Conservation (phyloP, 2,797 vertebrate species). For the Enteromius thamalakanensis region DNA sequence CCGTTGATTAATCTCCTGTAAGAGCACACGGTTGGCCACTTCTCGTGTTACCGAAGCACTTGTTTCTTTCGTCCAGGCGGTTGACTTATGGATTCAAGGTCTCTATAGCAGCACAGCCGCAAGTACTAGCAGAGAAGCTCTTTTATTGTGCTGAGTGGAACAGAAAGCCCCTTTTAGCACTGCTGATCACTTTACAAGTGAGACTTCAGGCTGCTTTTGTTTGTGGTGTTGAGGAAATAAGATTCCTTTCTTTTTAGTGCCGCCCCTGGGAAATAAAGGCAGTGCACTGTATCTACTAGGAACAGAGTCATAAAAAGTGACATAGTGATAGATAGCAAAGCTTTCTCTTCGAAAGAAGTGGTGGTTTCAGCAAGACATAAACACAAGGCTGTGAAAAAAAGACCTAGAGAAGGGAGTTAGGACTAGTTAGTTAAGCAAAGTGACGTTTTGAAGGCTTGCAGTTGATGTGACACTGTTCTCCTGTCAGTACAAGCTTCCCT, state of each 20-base stretch:
- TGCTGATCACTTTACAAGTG: constrained; percentile 27
- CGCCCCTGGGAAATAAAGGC: constrained; percentile 1
- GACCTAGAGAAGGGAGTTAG: not conserved
- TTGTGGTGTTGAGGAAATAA: constrained; percentile 28
- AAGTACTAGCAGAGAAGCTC: not conserved
- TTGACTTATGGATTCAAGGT: constrained; percentile 18
- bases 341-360: not conserved
- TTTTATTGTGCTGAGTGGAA: not conserved
- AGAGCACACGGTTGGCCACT: not conserved
- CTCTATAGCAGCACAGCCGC: constrained; percentile 18
- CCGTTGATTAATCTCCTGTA: constrained; percentile 15
- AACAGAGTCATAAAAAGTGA: constrained; percentile 4
- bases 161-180: constrained; percentile 5
- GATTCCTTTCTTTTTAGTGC: constrained; percentile 11
- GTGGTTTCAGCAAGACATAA: not conserved
- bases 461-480: not conserved
- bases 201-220: constrained; percentile 13
- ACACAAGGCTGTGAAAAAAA: not conserved
- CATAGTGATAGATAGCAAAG: constrained; percentile 4
- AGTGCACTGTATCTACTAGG: not conserved
- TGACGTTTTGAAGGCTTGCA: not conserved
- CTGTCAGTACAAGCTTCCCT: constrained; percentile 3
- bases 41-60: constrained; percentile 17
- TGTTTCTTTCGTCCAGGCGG: not conserved
- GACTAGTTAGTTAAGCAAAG: not conserved